Base-by-base conservation (phyloP, 2,888 invertebrate species). In the Harpalus rubripes region DNA sequence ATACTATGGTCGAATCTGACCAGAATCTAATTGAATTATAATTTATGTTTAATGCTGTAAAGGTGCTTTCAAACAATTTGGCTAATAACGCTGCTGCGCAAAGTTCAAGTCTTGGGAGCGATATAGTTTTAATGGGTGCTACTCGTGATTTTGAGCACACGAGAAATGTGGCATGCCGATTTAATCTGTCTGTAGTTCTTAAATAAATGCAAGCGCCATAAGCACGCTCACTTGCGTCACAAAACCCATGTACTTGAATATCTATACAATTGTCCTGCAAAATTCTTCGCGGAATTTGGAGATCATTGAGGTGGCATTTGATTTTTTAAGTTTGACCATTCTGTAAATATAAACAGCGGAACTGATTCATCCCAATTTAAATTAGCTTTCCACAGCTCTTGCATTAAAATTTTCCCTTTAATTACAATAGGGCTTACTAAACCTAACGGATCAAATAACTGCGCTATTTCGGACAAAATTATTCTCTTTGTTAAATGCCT, bases 341-440 rank as follows among this genome's bases (percentile, higher is more conserved):
- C 26, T 4, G 44, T 59, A 26, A 58, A 32, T 6, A 79, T 58
- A 3, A 15, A 26, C 32, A 12, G 56, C n/a, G 79, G 56, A 58
- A 79, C 12, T 58, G 79, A 79, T 59, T 79, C 79, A 26, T 79
- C 59, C 76, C 52, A 76, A 52, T 76, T 52, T 76, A 76, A 76
- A 18, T 76, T 76, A 15, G 44, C 76, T 22, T 76, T 76, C 52
- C 41, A 74, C 16, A 74, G 41, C n/a, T 74, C 74, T 74, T 74
- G 74, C 74, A 74, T 74, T 41, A 74, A 39, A 44, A 74, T 39
- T 41, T 74, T 74, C 5, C 10, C 41, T 41, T 39, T 74, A 5
- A 74, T 39, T 74, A 74, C 12, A 10, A 74, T 15, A 7, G 74
- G 74, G 7, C 41, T 44, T 39, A 74, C 8, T 16, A 76, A 76